Evolutionary conservation across 1,140 invertebrate species (phyloP).

Genomic region (Drosophila sproati): DNA sequence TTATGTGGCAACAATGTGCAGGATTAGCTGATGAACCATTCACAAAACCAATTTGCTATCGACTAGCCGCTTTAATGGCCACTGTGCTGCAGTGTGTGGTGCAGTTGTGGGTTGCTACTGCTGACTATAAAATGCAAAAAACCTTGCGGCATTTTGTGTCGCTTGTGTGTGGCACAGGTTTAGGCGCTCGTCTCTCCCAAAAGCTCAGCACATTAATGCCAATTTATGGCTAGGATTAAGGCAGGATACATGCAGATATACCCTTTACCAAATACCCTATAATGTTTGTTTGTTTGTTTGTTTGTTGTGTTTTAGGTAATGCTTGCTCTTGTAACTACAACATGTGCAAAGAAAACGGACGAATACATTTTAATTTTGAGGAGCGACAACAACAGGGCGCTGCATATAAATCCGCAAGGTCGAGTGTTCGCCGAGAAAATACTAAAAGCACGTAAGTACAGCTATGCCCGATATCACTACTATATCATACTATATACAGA

Average conservation of each 20-base stretch:
- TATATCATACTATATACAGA: constrained; percentile 2
- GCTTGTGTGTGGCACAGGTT: constrained; percentile 46
- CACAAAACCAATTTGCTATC: constrained; percentile 29
- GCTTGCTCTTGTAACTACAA: constrained; percentile 75
- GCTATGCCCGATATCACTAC: background rate
- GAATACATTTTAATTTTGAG: constrained; percentile 75
- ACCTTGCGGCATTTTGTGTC: constrained; percentile 47
- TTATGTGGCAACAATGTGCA: constrained; percentile 35
- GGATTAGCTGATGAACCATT: constrained; percentile 38
- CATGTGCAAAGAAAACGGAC: constrained; percentile 76
- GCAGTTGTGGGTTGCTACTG: constrained; percentile 31
- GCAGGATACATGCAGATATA: background rate
- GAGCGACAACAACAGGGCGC: constrained; percentile 63
- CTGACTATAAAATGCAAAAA: constrained; percentile 36
- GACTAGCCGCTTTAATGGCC: constrained; percentile 25
- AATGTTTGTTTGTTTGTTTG: background rate
- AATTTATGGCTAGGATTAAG: constrained; percentile 73
- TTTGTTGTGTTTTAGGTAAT: constrained; percentile 57
- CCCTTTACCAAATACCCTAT: background rate
- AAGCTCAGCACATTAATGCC: constrained; percentile 74
- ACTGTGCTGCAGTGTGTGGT: constrained; percentile 8
- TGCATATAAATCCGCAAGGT: constrained; percentile 79
- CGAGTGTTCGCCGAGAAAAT: constrained; percentile 74
- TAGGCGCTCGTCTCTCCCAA: constrained; percentile 17
- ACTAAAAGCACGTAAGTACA: constrained; percentile 81